Base-by-base conservation (phyloP, 2,888 invertebrate genomes). In the Dryobota labecula region DNA sequence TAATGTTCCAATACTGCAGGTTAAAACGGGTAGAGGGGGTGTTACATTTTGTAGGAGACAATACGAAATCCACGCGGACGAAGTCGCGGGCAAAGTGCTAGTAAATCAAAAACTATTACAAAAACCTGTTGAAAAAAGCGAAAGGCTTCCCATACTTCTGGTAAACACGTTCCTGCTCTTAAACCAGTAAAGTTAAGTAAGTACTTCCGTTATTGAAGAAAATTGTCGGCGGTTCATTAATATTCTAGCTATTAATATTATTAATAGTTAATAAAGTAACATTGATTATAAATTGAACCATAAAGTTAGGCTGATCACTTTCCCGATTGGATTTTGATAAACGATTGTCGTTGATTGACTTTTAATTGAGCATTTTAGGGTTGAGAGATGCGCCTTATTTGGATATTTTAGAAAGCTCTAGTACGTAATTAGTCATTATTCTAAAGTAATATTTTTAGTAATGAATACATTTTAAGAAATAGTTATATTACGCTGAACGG, bases 191-290 rank as follows among this genome's bases (percentile, higher is more conserved):
- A 72, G 65, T 76, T 73, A 72, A 76, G 61, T 74, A 74, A 76
- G 69, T 49, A 74, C 72, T 75, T 84, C 84, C 84, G 78, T 49
- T 66, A 57, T 71, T 62, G 43, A 36, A 74, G 83, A 83, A 84
- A 84, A 75, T 75, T 54, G 70, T 64, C 53, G 56, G 67, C 56
- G 68, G 69, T 57, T 77, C 56, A 84, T 80, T 78, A 80, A 53
- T 70, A 78, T 84, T 71, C 61, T 43, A 63, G 8, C 56, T 75
- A 75, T 63, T 69, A 81, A 80, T 80, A 72, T 41, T 69, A 60
- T 76, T 73, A 73, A 84, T 84, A 76, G 73, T 73, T 73, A 77
- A 76, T 82, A 78, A 80, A 80, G 56, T 53, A 67, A 64, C 70
- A 71, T 69, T 45, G 47, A 70, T 68, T 75, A 62, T 71, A 73